Percentiles rank a stretch among this genome's conserved stretches.
These are phyloP conservation scores for Chrysoperla carnea DNA, from an alignment of 1,140 invertebrate species.

Conservation along the genomic window DNA sequence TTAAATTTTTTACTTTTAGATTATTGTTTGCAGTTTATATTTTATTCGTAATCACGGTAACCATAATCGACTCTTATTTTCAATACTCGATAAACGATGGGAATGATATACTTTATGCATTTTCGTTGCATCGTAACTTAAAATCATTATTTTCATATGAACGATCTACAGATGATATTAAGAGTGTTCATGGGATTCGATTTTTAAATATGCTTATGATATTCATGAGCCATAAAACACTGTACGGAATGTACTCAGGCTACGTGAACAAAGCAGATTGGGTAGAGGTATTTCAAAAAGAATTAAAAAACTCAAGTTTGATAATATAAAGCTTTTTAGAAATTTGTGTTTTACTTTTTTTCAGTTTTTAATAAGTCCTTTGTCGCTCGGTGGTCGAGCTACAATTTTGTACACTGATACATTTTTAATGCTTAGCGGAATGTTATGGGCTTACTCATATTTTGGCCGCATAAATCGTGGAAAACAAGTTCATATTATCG, in stretches of 20 bases:
- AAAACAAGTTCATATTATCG: slow-evolving; percentile 34
- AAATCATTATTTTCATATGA: slow-evolving; percentile 33
- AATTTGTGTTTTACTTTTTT: too few species aligned
- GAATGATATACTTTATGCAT: slow-evolving; percentile 33
- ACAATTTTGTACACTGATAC: slow-evolving; percentile 61
- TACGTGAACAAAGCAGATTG: slow-evolving; percentile 48
- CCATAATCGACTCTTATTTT: slow-evolving; percentile 14
- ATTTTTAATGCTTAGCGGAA: slow-evolving; percentile 56
- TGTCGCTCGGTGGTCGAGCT: slow-evolving; percentile 50
- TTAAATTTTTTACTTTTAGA: too few species aligned
- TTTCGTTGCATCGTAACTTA: slow-evolving; percentile 46
- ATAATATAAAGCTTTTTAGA: too few species aligned
- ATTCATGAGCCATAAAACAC: slow-evolving; percentile 48
- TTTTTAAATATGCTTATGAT: slow-evolving; percentile 46
- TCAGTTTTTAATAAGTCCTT: too few species aligned
- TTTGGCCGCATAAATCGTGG: slow-evolving; percentile 34
- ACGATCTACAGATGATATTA: slow-evolving; percentile 34
- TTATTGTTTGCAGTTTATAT: slow-evolving; percentile 11
- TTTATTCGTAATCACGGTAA: slow-evolving; percentile 10
- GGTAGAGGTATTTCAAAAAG: slow-evolving; percentile 46
- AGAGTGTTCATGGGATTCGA: slow-evolving; percentile 45
- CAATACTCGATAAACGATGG: too few species aligned
- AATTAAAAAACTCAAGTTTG: too few species aligned
- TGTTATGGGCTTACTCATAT: slow-evolving; percentile 46
- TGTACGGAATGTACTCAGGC: slow-evolving; percentile 51